Conservation (phyloP, 92 coral and sea anemone genomes). For the Zoanthus sociatus region DNA sequence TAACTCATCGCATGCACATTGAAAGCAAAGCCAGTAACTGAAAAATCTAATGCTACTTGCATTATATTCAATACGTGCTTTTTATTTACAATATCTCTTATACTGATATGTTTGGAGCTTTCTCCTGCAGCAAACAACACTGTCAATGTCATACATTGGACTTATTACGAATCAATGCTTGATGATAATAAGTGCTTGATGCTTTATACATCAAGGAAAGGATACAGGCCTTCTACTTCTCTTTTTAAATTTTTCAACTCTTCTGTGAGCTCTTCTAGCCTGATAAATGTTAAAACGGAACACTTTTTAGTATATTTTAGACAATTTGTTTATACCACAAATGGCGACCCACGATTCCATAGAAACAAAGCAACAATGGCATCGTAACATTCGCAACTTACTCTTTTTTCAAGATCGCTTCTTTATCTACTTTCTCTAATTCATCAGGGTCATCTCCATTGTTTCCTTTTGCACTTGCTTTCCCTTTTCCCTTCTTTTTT, state of each 20-base stretch:
- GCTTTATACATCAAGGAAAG: conserved; percentile 8
- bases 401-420: conserved; percentile 85
- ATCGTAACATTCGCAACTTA: conserved; percentile 43
- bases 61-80: no score
- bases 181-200: not conserved
- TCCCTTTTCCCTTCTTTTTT: conserved; percentile 80
- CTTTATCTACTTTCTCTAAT: conserved; percentile 81
- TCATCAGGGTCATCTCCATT: conserved; percentile 62
- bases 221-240: conserved; percentile 99
- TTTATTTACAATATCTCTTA: no score
- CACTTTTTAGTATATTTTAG: not conserved
- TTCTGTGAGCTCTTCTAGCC: conserved; percentile 81
- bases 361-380: conserved; percentile 27
- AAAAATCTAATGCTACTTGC: no score
- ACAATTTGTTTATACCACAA: not conserved
- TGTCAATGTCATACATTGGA: no score
- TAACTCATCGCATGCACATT: no score
- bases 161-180: no score
- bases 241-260: conserved; percentile 73
- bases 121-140: no score
- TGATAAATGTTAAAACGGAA: conserved; percentile 29
- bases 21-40: no score
- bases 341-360: not conserved
- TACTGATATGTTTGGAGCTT: no score
- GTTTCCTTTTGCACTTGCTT: conserved; percentile 76